Base-by-base conservation (phyloP, 2,797 vertebrate genomes). In the Phrynocephalus vlangalii region DNA sequence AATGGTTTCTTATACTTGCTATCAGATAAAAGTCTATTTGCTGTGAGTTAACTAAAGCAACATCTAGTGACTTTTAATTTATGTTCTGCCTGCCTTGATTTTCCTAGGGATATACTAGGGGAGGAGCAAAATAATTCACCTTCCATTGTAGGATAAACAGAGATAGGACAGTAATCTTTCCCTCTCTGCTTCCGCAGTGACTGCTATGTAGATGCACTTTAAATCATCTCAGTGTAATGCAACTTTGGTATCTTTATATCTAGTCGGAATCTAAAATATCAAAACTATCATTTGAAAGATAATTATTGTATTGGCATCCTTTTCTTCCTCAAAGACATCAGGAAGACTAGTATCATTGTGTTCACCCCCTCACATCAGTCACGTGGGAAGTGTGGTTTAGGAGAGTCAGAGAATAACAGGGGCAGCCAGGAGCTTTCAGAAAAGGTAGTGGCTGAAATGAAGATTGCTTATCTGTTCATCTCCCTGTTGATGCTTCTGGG, bases 261-360 rank as follows among this genome's bases (percentile, higher is more conserved):
- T 80, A 16, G 1, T 38, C 13, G 0, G 0, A 20, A 26, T 0
- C 2, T 15, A 77, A n/a, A 38, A 82, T 0, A 0, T 0, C 0
- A 48, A 26, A 44, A 6, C 4, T 0, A 0, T 11, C 2, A 6
- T 18, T 8, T 0, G 26, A 24, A 81, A 26, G 16, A 33, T 38
- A 56, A 56, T 73, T 73, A 73, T 83, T 20, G 33, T 13, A 56
- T 26, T 26, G 18, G 48, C 33, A 60, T n/a, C 18, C 26, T 16
- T 48, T 70, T 8, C 16, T 52, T 72, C 44, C 52, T 28, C 48
- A 72, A 83, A 68, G 48, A 71, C 68, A 9, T 30, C 24, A 33
- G 63, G 22, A 63, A 24, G 60, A 24, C 56, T 81, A 30, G 63
- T 63, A 81, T 67, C 9, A 18, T 8, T 10, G 66, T 56, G 52